Evolutionary conservation across 2,888 invertebrate genomes (phyloP).

Genomic region (Leucophenga montana): DNA sequence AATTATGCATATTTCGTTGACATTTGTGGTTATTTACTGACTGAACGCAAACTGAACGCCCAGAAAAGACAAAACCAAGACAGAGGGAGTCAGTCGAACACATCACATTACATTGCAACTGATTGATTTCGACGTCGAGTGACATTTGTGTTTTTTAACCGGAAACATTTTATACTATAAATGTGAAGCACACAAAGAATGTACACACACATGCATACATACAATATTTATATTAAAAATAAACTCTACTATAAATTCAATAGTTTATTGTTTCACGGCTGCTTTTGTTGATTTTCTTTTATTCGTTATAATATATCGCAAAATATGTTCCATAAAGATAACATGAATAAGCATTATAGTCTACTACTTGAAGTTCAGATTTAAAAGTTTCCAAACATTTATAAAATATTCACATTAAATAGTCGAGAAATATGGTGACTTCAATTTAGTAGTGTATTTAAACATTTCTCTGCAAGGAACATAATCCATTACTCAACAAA

Average conservation of each 20-base stretch:
- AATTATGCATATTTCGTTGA: conserved; percentile 27
- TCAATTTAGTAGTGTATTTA: too few species aligned
- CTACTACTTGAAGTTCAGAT: neutral
- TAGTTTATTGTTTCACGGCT: neutral
- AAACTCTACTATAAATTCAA: conserved; percentile 3
- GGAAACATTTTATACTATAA: conserved; percentile 9
- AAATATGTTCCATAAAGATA: neutral
- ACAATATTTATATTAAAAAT: neutral
- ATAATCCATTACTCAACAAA: too few species aligned
- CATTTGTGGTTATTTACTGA: conserved; percentile 21
- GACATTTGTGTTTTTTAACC: conserved; percentile 1
- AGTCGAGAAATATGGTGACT: too few species aligned
- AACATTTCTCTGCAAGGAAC: too few species aligned
- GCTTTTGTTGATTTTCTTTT: neutral
- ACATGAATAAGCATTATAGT: neutral
- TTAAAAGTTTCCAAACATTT: too few species aligned
- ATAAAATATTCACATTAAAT: too few species aligned
- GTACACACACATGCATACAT: too few species aligned
- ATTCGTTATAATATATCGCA: neutral
- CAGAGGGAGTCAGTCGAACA: neutral
- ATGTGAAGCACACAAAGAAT: too few species aligned
- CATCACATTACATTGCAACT: neutral
- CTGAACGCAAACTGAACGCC: neutral
- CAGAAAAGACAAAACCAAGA: neutral
- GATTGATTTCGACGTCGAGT: conserved; percentile 5